Base-by-base conservation (phyloP, 2,113 vertebrate species). In the Ellobius talpinus region DNA sequence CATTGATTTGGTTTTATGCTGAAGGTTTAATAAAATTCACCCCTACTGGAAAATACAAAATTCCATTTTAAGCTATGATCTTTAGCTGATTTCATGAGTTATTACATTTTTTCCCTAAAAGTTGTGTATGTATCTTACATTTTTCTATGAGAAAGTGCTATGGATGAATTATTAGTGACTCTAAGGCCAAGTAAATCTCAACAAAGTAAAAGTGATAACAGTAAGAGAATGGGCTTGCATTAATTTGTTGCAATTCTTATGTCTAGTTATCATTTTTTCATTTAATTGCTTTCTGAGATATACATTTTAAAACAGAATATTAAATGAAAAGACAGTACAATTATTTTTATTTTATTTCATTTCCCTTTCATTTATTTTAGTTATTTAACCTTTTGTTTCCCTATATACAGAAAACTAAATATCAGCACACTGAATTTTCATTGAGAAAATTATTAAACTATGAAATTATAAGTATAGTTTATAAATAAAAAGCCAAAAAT, bases 1-100 rank as follows among this genome's bases (percentile, higher is more conserved):
- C n/a, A 76, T 58, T 96, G n/a, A 94, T 93, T 90, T 87, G n/a
- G 11, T 63, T 90, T 96, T 88, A 72, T 89, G 19, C 5, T 5
- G 14, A 50, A 96, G 13, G 10, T 93, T 97, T 97, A 86, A 65
- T 76, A 95, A 47, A 95, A 93, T 36, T 66, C 21, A 93, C 77
- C 36, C 21, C 70, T 85, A 91, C 73, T 73, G 78, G 74, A 55
- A 65, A 96, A 96, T 94, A 70, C 31, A 79, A 96, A 93, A 88
- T 58, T 2, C 1, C 23, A 23, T 7, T 91, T 91, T 94, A 87
- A 97, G 61, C 42, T 42, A 97, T 89, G 47, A 90, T 76, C 61
- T 90, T 81, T 92, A 47, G 29, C 23, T 55, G 16, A 91, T 82
- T 39, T 31, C 52, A 39, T 42, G 77, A 2, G 84, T 58, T 89